These are phyloP conservation scores for Agapornis canus DNA, from an alignment of 2,797 vertebrate genomes.

Conservation along the genomic window DNA sequence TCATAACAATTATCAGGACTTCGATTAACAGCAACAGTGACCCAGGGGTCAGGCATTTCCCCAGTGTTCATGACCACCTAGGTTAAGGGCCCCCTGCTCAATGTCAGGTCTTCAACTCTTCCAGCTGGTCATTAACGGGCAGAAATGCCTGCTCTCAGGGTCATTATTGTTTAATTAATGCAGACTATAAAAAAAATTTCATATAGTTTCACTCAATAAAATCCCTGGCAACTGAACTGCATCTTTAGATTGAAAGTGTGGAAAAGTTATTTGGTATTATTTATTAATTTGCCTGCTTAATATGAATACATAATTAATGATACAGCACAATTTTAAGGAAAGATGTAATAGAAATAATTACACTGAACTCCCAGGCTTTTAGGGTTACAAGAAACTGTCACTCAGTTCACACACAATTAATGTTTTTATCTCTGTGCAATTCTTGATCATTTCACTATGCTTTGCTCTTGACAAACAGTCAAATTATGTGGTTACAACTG, in stretches of 20 bases:
- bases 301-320: conserved; percentile 40
- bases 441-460: conserved; percentile 67
- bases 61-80: background rate
- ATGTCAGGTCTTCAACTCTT: background rate
- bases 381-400: conserved; percentile 67
- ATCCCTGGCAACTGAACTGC: background rate
- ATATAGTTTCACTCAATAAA: background rate
- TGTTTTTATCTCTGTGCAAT: conserved; percentile 63
- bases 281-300: conserved; percentile 42
- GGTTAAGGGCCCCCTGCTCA: background rate
- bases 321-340: conserved; percentile 29
- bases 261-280: conserved; percentile 29
- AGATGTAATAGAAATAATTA: conserved; percentile 62
- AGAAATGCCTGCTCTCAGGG: conserved; percentile 11
- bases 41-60: background rate
- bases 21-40: conserved; percentile 18
- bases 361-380: conserved; percentile 44
- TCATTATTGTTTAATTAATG: conserved; percentile 65
- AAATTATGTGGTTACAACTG: conserved; percentile 70
- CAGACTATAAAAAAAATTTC: conserved; percentile 26
- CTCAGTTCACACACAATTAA: conserved; percentile 66
- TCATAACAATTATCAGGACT: conserved; percentile 29
- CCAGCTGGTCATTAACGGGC: conserved; percentile 40
- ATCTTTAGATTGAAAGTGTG: background rate
- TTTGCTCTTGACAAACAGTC: conserved; percentile 75